Evolutionary conservation across 2,888 invertebrate genomes (phyloP), one percentile per base, ranked within the genome.

Genomic region (Odontocerum albicorne): DNA sequence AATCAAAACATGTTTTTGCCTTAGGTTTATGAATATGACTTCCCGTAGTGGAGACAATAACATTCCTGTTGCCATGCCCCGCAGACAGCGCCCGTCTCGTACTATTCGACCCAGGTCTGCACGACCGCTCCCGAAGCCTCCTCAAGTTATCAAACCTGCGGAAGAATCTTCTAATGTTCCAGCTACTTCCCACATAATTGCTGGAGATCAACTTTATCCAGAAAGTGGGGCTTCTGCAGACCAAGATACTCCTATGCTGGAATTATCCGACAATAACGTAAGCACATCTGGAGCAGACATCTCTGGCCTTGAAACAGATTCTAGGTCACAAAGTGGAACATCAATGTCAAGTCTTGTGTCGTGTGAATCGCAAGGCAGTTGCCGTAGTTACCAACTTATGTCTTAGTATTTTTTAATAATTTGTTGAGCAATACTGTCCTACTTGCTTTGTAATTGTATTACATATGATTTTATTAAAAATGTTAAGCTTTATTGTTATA

Each of bases 221-320:
- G 60, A 60, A 22, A 36, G 43, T 15, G 43, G 40, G 4, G 16
- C 46, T 1, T 27, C 42, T 10, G 22, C 47, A 8, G 60, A 60
- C 21, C 49, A 51, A 6, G 60, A 60, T 22, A 57, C 57, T 4
- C 54, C 57, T 6, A 60, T 60, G 60, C 39, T 60, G 31, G 60
- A 60, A 27, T 46, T 60, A 16, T 57, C 55, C n/a, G 60, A 60
- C 40, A 60, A 55, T 32, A 60, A 57, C 39, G 32, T 44, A 10
- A 49, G 49, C 19, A 42, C 50, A 3, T 52, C 54, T 2, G 46
- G 53, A 27, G 38, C 46, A 3, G 47, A 54, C 17, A 47, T 43
- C 20, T 54, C 50, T 15, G 44, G 44, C 8, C 45, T 40, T n/a
- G 54, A 49, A 15, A 31, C 43, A 13, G 55, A 55, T 17, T 46